phyloP scores from a whole-genome alignment of 2,797 vertebrate genomes.

The Neomorphus geoffroyi region DNA sequence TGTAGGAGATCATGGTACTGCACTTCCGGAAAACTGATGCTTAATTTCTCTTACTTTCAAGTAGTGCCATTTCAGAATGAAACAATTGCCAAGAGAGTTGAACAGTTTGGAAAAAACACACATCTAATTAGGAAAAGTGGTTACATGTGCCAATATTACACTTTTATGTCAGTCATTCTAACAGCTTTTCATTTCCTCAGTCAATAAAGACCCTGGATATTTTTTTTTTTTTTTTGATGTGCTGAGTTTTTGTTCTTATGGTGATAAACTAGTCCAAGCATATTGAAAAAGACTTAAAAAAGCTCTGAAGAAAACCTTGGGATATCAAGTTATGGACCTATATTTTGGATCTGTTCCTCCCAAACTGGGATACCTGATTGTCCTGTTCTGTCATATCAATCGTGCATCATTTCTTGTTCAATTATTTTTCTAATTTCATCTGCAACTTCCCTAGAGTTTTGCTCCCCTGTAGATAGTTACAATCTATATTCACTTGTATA shows the following conservation, averaged over 20 bases:
- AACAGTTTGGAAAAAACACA: background rate
- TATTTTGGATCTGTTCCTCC: background rate
- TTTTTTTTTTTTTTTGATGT: background rate
- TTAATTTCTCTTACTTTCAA: background rate
- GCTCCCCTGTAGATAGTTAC: background rate
- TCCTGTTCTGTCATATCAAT: background rate
- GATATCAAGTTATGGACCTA: background rate
- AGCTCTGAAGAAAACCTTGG: background rate
- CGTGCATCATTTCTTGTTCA: background rate
- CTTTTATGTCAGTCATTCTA: background rate
- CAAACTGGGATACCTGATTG: background rate
- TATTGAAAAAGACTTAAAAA: background rate
- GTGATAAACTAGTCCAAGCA: background rate
- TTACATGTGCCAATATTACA: background rate
- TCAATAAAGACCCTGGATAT: background rate
- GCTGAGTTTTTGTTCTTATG: background rate
- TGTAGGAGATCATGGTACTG: accelerated
- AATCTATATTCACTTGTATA: background rate
- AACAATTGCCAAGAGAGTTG: background rate
- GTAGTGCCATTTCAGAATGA: background rate
- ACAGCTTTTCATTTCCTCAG: background rate
- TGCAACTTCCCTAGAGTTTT: background rate
- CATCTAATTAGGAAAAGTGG: background rate
- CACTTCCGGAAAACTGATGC: background rate
- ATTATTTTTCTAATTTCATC: background rate